Conservation (phyloP, 2,113 vertebrate genomes). For the Ranitomeya variabilis region DNA sequence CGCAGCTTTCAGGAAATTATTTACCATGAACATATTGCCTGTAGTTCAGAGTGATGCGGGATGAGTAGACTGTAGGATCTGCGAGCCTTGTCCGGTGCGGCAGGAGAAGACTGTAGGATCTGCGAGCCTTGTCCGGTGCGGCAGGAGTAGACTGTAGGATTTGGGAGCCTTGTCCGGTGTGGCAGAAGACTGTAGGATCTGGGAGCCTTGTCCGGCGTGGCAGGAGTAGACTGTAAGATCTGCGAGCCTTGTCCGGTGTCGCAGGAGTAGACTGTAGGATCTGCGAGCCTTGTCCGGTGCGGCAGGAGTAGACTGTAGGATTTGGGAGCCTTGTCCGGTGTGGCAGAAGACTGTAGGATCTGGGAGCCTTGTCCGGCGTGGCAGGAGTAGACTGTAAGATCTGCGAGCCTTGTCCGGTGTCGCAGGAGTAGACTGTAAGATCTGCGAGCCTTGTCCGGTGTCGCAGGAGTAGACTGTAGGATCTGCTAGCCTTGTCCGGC, state of each 20-base stretch:
- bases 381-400: background rate
- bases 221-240: too few relatives aligned
- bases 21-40: slow-evolving; percentile 39
- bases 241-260: too few relatives aligned
- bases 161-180: too few relatives aligned
- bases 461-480: too few relatives aligned
- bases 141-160: background rate
- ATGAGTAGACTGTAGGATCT: slow-evolving; percentile 5
- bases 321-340: too few relatives aligned
- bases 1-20: background rate
- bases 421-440: background rate
- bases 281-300: background rate
- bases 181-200: too few relatives aligned
- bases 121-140: background rate
- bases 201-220: too few relatives aligned
- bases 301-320: too few relatives aligned
- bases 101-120: background rate
- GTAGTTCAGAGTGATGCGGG: background rate
- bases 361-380: too few relatives aligned
- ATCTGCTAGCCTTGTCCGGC: too few relatives aligned
- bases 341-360: too few relatives aligned
- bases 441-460: too few relatives aligned
- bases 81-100: background rate
- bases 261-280: background rate
- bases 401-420: background rate